Evolutionary conservation across 1,140 invertebrate species (phyloP).

Genomic region (Diorhabda sublineata): DNA sequence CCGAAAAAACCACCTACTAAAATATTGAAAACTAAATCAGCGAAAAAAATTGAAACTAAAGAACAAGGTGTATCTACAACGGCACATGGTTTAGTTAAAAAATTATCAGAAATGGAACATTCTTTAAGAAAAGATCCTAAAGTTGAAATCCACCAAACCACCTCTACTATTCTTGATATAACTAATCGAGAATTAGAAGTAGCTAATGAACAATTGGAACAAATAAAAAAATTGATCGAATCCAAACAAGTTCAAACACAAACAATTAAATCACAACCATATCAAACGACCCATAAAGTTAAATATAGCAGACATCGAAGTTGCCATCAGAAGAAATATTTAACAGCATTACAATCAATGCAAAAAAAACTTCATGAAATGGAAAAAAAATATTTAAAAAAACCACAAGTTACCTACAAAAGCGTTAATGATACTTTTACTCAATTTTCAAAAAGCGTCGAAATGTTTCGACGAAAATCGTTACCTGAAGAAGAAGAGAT

Average conservation of each 20-base stretch:
- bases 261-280: neutral
- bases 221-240: conserved; percentile 20
- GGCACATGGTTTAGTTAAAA: conserved; percentile 3
- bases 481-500: conserved; percentile 25
- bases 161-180: conserved; percentile 17
- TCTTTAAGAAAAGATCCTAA: neutral
- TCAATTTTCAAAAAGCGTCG: conserved; percentile 21
- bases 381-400: conserved; percentile 34
- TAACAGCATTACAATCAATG: conserved; percentile 19
- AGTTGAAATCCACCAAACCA: neutral
- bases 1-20: neutral
- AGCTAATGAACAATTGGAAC: conserved; percentile 20
- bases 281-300: neutral
- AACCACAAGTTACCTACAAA: conserved; percentile 25
- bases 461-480: conserved; percentile 25
- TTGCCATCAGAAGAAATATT: conserved; percentile 15
- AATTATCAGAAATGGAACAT: conserved; percentile 4
- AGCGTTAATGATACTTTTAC: conserved; percentile 26
- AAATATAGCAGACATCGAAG: conserved; percentile 3
- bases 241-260: conserved; percentile 10
- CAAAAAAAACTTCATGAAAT: conserved; percentile 26
- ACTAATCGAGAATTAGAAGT: conserved; percentile 27
- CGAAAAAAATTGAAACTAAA: neutral
- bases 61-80: neutral
- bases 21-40: neutral